Conservation (phyloP, 2,113 vertebrate species). For the Cacatua alba region DNA sequence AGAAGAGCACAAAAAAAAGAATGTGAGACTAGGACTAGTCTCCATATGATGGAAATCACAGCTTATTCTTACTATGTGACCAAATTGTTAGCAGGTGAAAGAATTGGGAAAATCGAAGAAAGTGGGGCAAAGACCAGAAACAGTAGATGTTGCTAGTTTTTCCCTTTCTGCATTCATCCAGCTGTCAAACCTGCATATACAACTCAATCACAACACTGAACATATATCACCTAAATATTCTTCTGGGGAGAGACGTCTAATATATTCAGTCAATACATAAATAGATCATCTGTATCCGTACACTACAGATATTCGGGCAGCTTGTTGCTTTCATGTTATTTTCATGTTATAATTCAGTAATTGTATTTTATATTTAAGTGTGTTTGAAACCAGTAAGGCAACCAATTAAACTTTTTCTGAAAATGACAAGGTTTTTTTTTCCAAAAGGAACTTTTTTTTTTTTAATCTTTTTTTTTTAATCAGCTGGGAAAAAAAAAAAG, state of each 20-base stretch:
- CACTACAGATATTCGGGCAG: background rate
- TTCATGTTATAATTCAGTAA: background rate
- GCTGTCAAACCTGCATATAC: background rate
- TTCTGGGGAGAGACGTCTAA: background rate
- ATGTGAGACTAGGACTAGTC: background rate
- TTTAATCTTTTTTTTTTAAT: background rate
- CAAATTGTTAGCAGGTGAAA: background rate
- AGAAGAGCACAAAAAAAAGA: background rate
- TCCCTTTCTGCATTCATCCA: background rate
- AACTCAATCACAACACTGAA: background rate
- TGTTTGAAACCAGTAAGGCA: background rate
- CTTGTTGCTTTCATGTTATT: background rate
- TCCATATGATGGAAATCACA: background rate
- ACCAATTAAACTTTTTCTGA: background rate
- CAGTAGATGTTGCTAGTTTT: background rate
- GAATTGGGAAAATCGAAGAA: background rate
- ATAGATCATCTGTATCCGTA: background rate
- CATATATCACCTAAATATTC: background rate
- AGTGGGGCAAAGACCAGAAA: background rate
- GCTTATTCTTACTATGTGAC: background rate
- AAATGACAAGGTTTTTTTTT: background rate
- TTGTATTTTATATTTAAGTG: background rate
- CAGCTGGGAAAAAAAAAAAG: background rate
- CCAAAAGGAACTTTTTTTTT: background rate
- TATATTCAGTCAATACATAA: background rate